Evolutionary conservation across 2,113 vertebrate species (phyloP).

Genomic region (Theristicus caerulescens): DNA sequence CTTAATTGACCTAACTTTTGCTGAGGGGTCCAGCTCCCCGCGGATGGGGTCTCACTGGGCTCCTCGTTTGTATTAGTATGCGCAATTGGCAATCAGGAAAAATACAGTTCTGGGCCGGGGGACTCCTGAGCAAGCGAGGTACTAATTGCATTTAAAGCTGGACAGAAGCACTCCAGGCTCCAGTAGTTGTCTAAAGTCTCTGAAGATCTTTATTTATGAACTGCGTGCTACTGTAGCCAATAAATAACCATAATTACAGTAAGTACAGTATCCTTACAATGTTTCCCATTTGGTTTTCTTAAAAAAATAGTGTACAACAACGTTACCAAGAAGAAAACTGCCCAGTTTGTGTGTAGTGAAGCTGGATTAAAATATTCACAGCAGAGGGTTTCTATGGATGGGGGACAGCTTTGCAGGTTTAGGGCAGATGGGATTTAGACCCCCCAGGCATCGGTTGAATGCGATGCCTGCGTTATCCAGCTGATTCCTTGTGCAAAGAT

Average conservation of each 20-base stretch:
- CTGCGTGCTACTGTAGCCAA: conserved; percentile 59
- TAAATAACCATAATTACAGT: conserved; percentile 49
- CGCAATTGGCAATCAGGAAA: neutral
- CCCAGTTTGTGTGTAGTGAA: neutral
- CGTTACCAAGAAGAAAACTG: neutral
- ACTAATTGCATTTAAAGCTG: too few species aligned
- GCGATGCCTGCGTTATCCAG: neutral
- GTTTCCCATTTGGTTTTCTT: neutral
- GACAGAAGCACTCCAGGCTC: neutral
- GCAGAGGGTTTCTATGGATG: neutral
- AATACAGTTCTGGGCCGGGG: neutral
- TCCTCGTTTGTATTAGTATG: fast-evolving
- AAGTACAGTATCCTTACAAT: neutral
- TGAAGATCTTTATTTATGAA: conserved; percentile 73
- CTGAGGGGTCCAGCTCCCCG: fast-evolving
- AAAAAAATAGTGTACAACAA: neutral
- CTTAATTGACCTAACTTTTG: neutral
- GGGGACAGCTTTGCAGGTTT: neutral
- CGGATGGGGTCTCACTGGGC: neutral
- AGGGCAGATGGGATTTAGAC: neutral
- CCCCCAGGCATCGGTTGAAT: neutral
- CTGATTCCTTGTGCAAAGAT: neutral
- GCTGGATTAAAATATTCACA: neutral
- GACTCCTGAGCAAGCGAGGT: neutral
- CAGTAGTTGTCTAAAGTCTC: neutral